These are phyloP conservation scores for Cyclargus thomasi DNA, from an alignment of 1,140 invertebrate species.

Conservation along the genomic window DNA sequence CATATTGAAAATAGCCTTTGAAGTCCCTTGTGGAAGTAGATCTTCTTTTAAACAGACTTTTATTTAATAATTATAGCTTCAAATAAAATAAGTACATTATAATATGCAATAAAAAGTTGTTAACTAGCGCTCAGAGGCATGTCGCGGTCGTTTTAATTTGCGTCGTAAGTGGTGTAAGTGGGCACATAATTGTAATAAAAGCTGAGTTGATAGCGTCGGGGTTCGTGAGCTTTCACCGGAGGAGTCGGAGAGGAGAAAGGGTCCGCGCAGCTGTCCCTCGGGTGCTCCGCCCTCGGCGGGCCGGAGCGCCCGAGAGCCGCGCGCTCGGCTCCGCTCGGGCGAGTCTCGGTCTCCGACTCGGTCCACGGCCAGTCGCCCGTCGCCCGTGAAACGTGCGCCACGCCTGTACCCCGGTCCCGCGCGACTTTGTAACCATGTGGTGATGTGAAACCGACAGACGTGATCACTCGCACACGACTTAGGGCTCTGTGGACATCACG, in stretches of 20 bases:
- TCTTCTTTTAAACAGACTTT: too few species aligned
- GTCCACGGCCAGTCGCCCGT: conserved; percentile 46
- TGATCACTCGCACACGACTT: conserved; percentile 55
- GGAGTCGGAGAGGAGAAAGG: conserved; percentile 58
- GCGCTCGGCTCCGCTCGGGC: conserved; percentile 32
- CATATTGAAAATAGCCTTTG: not conserved
- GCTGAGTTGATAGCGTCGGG: conserved; percentile 26
- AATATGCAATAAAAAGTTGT: too few species aligned
- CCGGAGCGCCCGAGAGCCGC: conserved; percentile 32
- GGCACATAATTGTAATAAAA: conserved; percentile 15
- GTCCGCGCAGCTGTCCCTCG: conserved; percentile 67
- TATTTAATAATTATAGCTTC: too few species aligned
- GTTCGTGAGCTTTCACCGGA: conserved; percentile 54
- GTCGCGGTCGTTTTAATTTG: conserved; percentile 4
- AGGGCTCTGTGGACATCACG: conserved; percentile 40
- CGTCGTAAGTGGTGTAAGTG: not conserved
- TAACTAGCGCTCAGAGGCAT: not conserved
- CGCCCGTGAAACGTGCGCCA: conserved; percentile 44
- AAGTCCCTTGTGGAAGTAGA: not conserved
- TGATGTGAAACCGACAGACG: conserved; percentile 74
- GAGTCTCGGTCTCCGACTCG: conserved; percentile 9
- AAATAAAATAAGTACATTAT: too few species aligned
- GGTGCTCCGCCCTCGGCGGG: conserved; percentile 59
- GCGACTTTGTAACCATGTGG: conserved; percentile 62
- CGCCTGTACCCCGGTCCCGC: conserved; percentile 46